Conservation (phyloP, 1,140 invertebrate genomes). For the Chymomyza costata region DNA sequence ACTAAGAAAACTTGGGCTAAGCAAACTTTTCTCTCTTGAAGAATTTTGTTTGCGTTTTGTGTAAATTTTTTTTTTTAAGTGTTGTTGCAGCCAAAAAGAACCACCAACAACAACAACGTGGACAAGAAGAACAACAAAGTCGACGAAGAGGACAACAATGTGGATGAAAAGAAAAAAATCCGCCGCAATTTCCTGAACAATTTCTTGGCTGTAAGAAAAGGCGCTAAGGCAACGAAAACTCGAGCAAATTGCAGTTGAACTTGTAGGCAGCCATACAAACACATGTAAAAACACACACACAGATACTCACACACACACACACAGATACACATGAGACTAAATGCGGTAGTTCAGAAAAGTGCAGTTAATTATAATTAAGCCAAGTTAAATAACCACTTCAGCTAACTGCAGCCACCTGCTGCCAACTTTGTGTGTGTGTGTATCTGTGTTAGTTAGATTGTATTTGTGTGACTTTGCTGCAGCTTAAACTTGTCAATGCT, state of each 20-base stretch:
- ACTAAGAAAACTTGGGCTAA: too few species aligned
- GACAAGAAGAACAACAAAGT: neutral
- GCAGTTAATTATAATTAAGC: conserved; percentile 75
- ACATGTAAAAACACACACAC: conserved; percentile 2
- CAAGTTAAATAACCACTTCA: conserved; percentile 70
- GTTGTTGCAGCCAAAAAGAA: too few species aligned
- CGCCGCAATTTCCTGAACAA: conserved; percentile 57
- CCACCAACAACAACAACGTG: conserved; percentile 36
- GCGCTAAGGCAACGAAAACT: conserved; percentile 1
- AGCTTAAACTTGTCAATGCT: conserved; percentile 42
- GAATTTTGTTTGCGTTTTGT: too few species aligned
- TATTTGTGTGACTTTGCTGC: conserved; percentile 5
- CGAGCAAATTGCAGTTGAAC: neutral
- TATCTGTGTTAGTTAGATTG: conserved; percentile 10
- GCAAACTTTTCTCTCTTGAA: too few species aligned
- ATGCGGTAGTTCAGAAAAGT: conserved; percentile 36
- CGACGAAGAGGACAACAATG: neutral
- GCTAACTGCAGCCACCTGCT: conserved; percentile 33
- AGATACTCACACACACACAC: conserved; percentile 5
- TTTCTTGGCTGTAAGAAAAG: conserved; percentile 63
- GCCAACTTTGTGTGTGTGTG: neutral
- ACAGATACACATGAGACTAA: neutral
- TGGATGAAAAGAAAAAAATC: conserved; percentile 11
- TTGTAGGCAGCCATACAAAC: neutral
- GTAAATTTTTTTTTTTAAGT: too few species aligned